Base-by-base conservation (phyloP, 1,140 invertebrate genomes). In the Lepeophtheirus salmonis region DNA sequence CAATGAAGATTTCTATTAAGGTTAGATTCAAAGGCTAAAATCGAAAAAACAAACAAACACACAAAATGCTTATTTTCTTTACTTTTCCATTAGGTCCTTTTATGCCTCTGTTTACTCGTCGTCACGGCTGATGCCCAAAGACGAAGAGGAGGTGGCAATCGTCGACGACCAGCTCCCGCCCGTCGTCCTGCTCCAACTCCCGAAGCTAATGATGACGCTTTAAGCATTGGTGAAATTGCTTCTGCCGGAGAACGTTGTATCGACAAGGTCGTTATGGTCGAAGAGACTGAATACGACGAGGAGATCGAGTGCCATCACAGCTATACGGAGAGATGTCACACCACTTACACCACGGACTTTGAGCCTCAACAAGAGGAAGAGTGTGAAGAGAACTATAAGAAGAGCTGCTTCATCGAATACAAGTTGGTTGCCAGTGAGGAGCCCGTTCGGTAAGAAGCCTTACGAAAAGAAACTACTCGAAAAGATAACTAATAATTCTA, bases 221-320 rank as follows among this genome's bases (percentile, higher is more conserved):
- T 57, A 1, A 25, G 26, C 25, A 57, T 57, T 20, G 55, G 55
- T 24, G 17, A 17, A n/a, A 57, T 57, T 57, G 55, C 55, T n/a
- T 16, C 30, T 13, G 57, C 30, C 16, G 57, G 57, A 2, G 49
- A 60, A 21, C 23, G 57, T n/a, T 60, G 57, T 24, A 60, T 60
- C 10, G 57, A 60, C 41, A 60, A 60, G 57, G 57, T 60, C 18
- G 57, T 52, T 2, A 60, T 60, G 57, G 55, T 57, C 23, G 57
- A 60, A 30, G 57, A 60, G 57, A 60, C 57, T 18, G 57, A 60
- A 16, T 60, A 60, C 57, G 57, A 60, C 21, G 57, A 60, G 30
- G 48, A 20, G 3, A 51, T 60, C 49, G 18, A 50, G 26, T 60
- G 57, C 49, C n/a, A 60, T 17, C 57, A 60, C 17, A 60, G 57